Evolutionary conservation across 2,113 vertebrate genomes (phyloP).

Genomic region (Erythrolamprus reginae): DNA sequence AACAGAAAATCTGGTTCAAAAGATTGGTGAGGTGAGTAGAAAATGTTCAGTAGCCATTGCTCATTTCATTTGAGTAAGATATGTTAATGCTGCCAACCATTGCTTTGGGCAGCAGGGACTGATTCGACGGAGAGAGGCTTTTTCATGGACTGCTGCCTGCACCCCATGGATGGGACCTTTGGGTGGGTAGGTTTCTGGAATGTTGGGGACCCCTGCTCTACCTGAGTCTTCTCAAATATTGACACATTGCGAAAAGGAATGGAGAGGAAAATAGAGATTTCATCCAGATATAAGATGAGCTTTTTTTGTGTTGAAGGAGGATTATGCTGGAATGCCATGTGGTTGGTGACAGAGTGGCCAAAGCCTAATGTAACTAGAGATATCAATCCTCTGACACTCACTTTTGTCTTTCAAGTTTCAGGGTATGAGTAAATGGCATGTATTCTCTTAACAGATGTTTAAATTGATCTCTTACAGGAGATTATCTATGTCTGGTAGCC

Average conservation of each 20-base stretch:
- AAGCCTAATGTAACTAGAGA: background rate
- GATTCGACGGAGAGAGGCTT: too few species aligned
- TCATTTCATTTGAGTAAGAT: background rate
- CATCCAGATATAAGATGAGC: background rate
- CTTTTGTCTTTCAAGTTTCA: background rate
- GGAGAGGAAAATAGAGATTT: background rate
- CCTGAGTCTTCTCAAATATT: background rate
- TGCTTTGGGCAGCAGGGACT: too few species aligned
- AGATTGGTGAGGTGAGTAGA: constrained; percentile 83
- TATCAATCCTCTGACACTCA: background rate
- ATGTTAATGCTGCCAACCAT: background rate
- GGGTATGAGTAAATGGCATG: background rate
- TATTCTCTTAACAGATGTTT: background rate
- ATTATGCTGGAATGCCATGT: background rate
- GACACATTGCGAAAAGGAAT: background rate
- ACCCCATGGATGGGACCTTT: too few species aligned
- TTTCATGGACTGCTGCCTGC: too few species aligned
- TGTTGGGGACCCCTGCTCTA: background rate
- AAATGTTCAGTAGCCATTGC: background rate
- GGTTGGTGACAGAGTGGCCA: background rate
- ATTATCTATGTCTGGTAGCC: background rate
- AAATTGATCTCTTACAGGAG: background rate
- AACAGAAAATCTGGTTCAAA: constrained; percentile 84
- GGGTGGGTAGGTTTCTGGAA: too few species aligned
- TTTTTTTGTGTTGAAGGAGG: background rate